A percentile compares a stretch with the other conserved stretches of the same genome.
Evolutionary conservation across 2,113 vertebrate species (phyloP).

Genomic region (mouse (Mus musculus)): DNA sequence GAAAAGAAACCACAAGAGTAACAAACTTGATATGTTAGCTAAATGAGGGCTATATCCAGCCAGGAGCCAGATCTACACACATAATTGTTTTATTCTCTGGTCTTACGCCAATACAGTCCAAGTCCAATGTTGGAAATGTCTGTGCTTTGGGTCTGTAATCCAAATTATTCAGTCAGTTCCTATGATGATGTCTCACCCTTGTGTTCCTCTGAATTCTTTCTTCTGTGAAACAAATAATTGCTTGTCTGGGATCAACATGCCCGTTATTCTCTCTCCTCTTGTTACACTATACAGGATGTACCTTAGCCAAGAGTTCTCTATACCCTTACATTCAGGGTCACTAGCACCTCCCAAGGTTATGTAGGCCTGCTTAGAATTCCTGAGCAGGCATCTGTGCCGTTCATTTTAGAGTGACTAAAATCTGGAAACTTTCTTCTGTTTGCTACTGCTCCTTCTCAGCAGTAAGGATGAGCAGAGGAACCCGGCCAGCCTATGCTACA

Average conservation of each 20-base stretch:
- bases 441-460: background rate
- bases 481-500: background rate
- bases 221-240: constrained; percentile 53
- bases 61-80: constrained; percentile 60
- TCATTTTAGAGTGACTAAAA: background rate
- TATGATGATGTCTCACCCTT: constrained; percentile 21
- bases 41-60: constrained; percentile 45
- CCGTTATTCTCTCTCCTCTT: background rate
- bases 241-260: background rate
- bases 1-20: constrained; percentile 66
- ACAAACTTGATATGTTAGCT: constrained; percentile 57
- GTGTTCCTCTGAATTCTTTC: constrained; percentile 40
- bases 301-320: background rate
- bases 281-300: background rate
- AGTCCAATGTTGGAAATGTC: constrained; percentile 48
- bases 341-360: background rate
- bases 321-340: background rate
- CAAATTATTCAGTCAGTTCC: constrained; percentile 55
- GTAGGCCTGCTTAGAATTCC: background rate
- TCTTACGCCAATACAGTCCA: constrained; percentile 39
- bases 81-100: background rate
- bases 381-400: background rate
- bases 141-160: constrained; percentile 63
- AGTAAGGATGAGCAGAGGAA: fast-evolving
- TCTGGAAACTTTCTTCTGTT: background rate